phyloP scores from a whole-genome alignment of 1,140 invertebrate species.

The Drosophila fuyamai region DNA sequence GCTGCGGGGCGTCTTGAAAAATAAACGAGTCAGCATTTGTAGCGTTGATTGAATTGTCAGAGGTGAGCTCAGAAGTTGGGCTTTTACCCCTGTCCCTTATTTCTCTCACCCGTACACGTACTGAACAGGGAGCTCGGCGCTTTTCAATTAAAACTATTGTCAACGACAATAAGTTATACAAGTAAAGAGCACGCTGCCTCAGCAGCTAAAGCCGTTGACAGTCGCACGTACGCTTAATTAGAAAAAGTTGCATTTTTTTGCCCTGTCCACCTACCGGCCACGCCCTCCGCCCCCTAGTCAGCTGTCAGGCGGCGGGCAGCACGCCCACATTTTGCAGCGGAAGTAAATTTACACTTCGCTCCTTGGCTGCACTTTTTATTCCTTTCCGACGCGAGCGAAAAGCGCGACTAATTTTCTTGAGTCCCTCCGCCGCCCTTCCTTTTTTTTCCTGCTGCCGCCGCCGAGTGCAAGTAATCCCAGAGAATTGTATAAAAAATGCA shows the following conservation, averaged over 20 bases:
- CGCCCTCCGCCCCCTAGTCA: slow-evolving; percentile 16
- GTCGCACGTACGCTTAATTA: slow-evolving; percentile 81
- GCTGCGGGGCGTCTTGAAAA: slow-evolving; percentile 45
- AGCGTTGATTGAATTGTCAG: slow-evolving; percentile 78
- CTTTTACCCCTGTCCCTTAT: slow-evolving; percentile 14
- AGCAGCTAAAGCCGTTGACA: slow-evolving; percentile 72
- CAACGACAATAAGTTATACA: slow-evolving; percentile 79
- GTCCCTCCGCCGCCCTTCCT: slow-evolving; percentile 23
- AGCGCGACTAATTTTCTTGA: slow-evolving; percentile 78
- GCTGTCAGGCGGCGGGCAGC: slow-evolving; percentile 51
- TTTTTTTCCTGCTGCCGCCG: slow-evolving; percentile 1
- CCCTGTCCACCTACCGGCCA: slow-evolving; percentile 47
- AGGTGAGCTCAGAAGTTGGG: slow-evolving; percentile 54
- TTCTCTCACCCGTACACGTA: slow-evolving; percentile 3
- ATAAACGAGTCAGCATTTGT: slow-evolving; percentile 81
- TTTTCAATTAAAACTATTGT: slow-evolving; percentile 83
- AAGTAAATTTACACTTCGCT: slow-evolving; percentile 79
- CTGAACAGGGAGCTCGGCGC: slow-evolving; percentile 10
- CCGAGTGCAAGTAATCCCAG: slow-evolving; percentile 52
- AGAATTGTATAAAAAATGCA: slow-evolving; percentile 68
- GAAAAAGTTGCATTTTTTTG: slow-evolving; percentile 65
- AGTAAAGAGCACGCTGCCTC: slow-evolving; percentile 52
- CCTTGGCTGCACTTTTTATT: slow-evolving; percentile 66
- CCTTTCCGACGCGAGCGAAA: slow-evolving; percentile 70
- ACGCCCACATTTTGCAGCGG: slow-evolving; percentile 69